Conservation (phyloP, 1,140 invertebrate genomes). For the Phthorimaea operculella region DNA sequence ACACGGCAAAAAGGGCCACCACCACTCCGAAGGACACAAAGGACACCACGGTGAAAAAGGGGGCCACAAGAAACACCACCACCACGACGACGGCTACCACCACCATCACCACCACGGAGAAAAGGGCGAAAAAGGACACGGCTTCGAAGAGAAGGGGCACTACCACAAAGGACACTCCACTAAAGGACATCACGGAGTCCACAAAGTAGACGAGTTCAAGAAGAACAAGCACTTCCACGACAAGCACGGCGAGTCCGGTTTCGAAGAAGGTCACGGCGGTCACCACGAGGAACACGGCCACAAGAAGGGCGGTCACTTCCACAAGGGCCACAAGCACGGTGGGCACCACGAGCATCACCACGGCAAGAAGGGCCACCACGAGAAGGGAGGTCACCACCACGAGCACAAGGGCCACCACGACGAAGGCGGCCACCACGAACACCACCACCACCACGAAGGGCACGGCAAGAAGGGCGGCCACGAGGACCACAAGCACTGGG, state of each 20-base stretch:
- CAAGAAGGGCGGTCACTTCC: conserved; percentile 75
- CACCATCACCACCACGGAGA: conserved; percentile 77
- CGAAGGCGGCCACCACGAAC: conserved; percentile 68
- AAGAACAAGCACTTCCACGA: conserved; percentile 74
- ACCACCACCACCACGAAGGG: conserved; percentile 70
- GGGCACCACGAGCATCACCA: conserved; percentile 74
- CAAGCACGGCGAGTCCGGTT: conserved; percentile 77
- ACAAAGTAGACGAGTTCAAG: conserved; percentile 78
- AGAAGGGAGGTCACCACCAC: conserved; percentile 71
- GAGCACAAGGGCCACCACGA: conserved; percentile 62
- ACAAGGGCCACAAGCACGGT: conserved; percentile 73
- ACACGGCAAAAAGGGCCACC: conserved; percentile 77
- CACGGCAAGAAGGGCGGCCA: conserved; percentile 73
- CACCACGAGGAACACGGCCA: conserved; percentile 74
- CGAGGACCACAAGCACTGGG: conserved; percentile 64
- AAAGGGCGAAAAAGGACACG: conserved; percentile 73
- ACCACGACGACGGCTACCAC: conserved; percentile 78
- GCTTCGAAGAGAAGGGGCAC: conserved; percentile 70
- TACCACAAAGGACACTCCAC: conserved; percentile 82
- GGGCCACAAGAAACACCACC: conserved; percentile 79
- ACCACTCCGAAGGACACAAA: conserved; percentile 75
- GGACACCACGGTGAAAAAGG: conserved; percentile 76
- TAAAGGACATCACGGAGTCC: conserved; percentile 79
- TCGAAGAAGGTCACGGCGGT: conserved; percentile 72
- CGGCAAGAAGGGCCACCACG: conserved; percentile 76